Percentiles rank a stretch among this genome's conserved stretches.
Evolutionary conservation across 2,113 vertebrate species (phyloP).

Genomic region (Myotis yumanensis): DNA sequence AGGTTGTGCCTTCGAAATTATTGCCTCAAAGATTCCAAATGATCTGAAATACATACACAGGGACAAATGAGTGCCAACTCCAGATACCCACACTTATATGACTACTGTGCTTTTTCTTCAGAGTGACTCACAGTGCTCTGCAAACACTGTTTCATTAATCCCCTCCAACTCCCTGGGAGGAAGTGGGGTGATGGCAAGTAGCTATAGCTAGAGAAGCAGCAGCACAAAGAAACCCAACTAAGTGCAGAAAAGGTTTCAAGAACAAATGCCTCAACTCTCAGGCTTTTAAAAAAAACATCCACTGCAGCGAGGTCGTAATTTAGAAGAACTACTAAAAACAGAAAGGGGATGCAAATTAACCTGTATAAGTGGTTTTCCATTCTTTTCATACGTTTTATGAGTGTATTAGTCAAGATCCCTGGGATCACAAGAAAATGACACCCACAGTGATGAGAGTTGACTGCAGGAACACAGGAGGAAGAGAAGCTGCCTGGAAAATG

Average conservation of each 20-base stretch:
- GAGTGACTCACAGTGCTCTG: neutral
- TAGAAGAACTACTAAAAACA: constrained; percentile 32
- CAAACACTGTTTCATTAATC: constrained; percentile 68
- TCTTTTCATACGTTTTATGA: constrained; percentile 19
- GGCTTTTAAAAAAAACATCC: neutral
- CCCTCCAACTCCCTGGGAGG: constrained; percentile 23
- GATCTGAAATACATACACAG: constrained; percentile 72
- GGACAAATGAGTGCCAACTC: constrained; percentile 64
- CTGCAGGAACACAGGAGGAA: neutral
- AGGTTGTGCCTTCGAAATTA: constrained; percentile 76
- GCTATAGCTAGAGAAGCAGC: constrained; percentile 10
- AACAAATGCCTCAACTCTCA: neutral
- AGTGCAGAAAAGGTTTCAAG: constrained; percentile 16
- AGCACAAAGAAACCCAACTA: constrained; percentile 51
- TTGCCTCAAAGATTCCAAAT: constrained; percentile 79
- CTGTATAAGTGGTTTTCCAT: neutral
- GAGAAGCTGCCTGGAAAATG: neutral
- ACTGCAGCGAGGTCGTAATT: neutral
- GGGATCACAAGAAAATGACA: neutral
- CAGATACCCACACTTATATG: constrained; percentile 47
- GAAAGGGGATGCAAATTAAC: constrained; percentile 2
- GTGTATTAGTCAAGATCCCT: neutral
- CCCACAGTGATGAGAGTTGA: neutral
- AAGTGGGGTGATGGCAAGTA: constrained; percentile 24
- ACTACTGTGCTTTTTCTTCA: constrained; percentile 38